Conservation (phyloP, 2,113 vertebrate genomes). For the Petaurus breviceps region DNA sequence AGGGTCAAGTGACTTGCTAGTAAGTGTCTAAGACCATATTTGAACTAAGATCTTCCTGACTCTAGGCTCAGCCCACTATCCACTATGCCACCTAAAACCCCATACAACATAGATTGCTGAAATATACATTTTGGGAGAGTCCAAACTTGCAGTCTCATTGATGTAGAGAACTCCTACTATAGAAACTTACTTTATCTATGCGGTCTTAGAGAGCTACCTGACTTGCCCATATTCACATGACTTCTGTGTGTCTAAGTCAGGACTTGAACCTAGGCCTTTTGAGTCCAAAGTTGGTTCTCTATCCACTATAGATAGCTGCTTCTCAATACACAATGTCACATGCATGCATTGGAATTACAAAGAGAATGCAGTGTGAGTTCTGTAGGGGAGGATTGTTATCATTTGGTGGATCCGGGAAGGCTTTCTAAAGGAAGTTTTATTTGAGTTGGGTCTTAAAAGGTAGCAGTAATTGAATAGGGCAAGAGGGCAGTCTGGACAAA, state of each 20-base stretch:
- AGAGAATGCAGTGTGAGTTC: background rate
- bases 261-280: background rate
- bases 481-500: background rate
- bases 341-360: background rate
- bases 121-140: background rate
- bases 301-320: background rate
- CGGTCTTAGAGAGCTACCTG: background rate
- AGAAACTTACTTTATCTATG: background rate
- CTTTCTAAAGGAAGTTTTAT: background rate
- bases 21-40: background rate
- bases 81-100: background rate
- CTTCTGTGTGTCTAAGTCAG: background rate
- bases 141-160: background rate
- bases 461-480: background rate
- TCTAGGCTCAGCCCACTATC: background rate
- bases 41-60: background rate
- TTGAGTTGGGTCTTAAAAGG: background rate
- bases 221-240: background rate
- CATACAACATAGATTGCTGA: background rate
- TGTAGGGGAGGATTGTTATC: background rate
- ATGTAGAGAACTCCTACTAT: background rate
- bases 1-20: background rate
- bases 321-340: background rate
- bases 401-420: background rate
- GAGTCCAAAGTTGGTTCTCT: background rate